Evolutionary conservation across 2,113 vertebrate genomes (phyloP).

Genomic region (Gavialis gangeticus): DNA sequence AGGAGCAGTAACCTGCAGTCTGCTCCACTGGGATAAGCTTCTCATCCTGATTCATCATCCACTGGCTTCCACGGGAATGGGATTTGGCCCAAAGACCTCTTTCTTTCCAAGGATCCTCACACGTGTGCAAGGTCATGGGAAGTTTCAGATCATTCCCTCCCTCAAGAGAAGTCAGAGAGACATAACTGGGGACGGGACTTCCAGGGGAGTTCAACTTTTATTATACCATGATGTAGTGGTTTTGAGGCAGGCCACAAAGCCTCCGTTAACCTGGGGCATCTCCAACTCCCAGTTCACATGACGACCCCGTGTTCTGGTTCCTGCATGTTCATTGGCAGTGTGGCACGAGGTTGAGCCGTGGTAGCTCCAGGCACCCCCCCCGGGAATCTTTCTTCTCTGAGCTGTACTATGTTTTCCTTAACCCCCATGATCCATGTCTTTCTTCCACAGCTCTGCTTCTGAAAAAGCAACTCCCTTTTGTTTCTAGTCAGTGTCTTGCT

Average conservation of each 20-base stretch:
- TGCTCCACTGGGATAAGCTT: no score
- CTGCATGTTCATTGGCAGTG: background rate
- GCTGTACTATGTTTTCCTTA: background rate
- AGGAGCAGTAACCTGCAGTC: no score
- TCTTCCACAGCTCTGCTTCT: background rate
- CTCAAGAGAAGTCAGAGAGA: background rate
- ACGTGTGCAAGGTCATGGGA: background rate
- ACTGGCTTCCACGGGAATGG: background rate
- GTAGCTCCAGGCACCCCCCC: background rate
- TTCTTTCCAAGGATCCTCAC: conserved; percentile 25
- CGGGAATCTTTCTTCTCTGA: background rate
- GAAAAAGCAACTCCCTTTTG: background rate
- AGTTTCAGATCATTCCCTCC: background rate
- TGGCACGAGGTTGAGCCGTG: background rate
- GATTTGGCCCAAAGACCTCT: background rate
- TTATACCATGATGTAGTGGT: background rate
- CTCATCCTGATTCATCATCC: background rate
- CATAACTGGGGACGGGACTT: background rate
- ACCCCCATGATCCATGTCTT: background rate
- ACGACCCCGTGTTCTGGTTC: background rate
- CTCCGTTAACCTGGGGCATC: no score
- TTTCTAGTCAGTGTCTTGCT: background rate
- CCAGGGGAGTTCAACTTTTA: background rate
- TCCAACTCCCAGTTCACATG: background rate
- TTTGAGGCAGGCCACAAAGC: no score